Percentiles rank a stretch among this genome's conserved stretches.
Conservation (phyloP, 2,113 vertebrate species). For the Gavia stellata region DNA sequence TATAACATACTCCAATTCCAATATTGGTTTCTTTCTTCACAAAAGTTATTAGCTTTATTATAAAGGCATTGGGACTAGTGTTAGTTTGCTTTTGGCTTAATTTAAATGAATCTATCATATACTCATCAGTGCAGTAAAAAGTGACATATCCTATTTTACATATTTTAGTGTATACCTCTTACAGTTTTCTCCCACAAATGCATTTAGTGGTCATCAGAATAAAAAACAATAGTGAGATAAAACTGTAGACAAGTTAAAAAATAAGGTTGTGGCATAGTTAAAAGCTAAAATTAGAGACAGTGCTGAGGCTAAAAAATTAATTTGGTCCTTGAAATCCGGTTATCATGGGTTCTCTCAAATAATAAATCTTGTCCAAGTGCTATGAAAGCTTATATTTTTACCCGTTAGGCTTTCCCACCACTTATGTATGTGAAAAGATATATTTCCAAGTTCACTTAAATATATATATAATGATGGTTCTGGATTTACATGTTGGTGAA, state of each 20-base stretch:
- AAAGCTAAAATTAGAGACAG: background rate
- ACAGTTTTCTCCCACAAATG: background rate
- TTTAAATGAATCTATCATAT: background rate
- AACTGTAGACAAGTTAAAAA: background rate
- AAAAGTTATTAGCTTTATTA: background rate
- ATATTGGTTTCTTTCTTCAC: background rate
- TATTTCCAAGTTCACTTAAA: background rate
- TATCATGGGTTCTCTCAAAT: background rate
- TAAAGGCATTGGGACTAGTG: fast-evolving
- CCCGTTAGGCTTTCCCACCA: background rate
- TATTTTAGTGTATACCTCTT: background rate
- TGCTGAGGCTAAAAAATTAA: background rate
- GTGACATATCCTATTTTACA: background rate
- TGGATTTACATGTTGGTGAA: background rate
- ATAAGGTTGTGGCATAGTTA: background rate
- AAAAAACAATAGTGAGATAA: background rate
- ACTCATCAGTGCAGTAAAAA: background rate
- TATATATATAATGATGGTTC: background rate
- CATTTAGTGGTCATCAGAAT: background rate
- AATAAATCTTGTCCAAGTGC: background rate
- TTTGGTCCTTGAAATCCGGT: background rate
- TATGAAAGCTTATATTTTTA: background rate
- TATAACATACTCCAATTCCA: background rate
- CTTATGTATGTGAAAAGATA: background rate
- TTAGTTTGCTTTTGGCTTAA: background rate